Percentiles rank a stretch among this genome's conserved stretches.
Evolutionary conservation across 2,888 invertebrate genomes (phyloP).

Genomic region (Tubulanus polymorphus): DNA sequence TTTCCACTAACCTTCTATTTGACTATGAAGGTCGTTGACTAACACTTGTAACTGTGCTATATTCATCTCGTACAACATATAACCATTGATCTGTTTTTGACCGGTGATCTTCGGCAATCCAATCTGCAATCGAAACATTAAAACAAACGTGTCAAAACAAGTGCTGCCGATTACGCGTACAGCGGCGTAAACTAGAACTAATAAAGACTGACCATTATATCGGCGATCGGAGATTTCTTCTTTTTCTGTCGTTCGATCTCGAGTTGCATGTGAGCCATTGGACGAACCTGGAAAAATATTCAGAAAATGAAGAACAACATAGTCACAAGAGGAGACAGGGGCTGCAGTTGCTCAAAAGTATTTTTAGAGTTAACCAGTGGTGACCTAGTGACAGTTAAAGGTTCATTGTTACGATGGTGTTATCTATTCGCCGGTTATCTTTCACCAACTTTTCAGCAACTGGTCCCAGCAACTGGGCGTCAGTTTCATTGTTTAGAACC

Average conservation of each 20-base stretch:
- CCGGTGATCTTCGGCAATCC: constrained; percentile 66
- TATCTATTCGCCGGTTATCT: too few relatives aligned
- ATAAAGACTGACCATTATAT: constrained; percentile 29
- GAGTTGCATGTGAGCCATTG: constrained; percentile 51
- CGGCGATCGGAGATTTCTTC: constrained; percentile 46
- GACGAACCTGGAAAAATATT: constrained; percentile 37
- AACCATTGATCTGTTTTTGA: constrained; percentile 70
- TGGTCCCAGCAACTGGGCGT: too few relatives aligned
- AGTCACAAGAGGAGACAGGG: too few relatives aligned
- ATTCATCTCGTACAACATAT: constrained; percentile 87
- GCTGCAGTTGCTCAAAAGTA: too few relatives aligned
- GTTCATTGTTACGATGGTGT: too few relatives aligned
- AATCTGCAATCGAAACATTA: too few relatives aligned
- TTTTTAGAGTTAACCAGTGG: too few relatives aligned
- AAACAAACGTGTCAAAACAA: constrained; percentile 19
- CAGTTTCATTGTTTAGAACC: too few relatives aligned
- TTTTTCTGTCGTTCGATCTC: constrained; percentile 47
- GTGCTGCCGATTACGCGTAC: neutral
- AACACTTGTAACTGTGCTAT: constrained; percentile 89
- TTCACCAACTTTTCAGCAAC: too few relatives aligned
- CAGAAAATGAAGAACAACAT: too few relatives aligned
- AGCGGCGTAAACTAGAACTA: neutral
- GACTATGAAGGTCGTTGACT: constrained; percentile 88
- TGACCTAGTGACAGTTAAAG: too few relatives aligned
- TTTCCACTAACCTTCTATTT: constrained; percentile 69